Percentiles rank a stretch among this genome's conserved stretches.
Evolutionary conservation across 2,888 invertebrate species (phyloP).

Genomic region (Hybos culiciformis): DNA sequence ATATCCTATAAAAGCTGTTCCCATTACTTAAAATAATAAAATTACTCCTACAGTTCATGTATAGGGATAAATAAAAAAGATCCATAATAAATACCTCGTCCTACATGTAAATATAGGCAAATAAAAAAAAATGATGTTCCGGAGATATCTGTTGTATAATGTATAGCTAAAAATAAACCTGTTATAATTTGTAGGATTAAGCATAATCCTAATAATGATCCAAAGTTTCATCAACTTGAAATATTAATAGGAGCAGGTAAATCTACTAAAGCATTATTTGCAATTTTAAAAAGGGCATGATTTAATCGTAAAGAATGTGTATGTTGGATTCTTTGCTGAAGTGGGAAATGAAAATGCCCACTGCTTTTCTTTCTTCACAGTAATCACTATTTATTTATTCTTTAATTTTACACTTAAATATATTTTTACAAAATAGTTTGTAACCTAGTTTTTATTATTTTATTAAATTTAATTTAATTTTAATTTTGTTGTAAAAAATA

Average conservation of each 20-base stretch:
- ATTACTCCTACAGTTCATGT: slow-evolving; percentile 53
- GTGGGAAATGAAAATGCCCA: no score
- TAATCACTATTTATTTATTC: no score
- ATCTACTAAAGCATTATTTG: slow-evolving; percentile 44
- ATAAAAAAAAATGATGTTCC: slow-evolving; percentile 61
- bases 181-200: slow-evolving; percentile 52
- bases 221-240: slow-evolving; percentile 54
- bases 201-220: slow-evolving; percentile 48
- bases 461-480: no score
- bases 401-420: no score
- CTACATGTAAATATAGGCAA: slow-evolving; percentile 52
- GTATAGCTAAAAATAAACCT: slow-evolving; percentile 55
- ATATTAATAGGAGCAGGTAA: slow-evolving; percentile 48
- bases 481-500: no score
- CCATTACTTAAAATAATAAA: slow-evolving; percentile 54
- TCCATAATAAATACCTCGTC: slow-evolving; percentile 48
- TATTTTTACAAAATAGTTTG: no score
- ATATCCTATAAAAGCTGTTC: slow-evolving; percentile 63
- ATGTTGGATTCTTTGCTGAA: no score
- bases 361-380: no score
- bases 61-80: slow-evolving; percentile 39
- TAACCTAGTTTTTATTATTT: no score
- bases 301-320: slow-evolving; percentile 38
- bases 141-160: slow-evolving; percentile 51
- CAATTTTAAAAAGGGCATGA: slow-evolving; percentile 42